These are phyloP conservation scores for Caranx ignobilis DNA, from an alignment of 2,113 vertebrate genomes.

Conservation along the genomic window DNA sequence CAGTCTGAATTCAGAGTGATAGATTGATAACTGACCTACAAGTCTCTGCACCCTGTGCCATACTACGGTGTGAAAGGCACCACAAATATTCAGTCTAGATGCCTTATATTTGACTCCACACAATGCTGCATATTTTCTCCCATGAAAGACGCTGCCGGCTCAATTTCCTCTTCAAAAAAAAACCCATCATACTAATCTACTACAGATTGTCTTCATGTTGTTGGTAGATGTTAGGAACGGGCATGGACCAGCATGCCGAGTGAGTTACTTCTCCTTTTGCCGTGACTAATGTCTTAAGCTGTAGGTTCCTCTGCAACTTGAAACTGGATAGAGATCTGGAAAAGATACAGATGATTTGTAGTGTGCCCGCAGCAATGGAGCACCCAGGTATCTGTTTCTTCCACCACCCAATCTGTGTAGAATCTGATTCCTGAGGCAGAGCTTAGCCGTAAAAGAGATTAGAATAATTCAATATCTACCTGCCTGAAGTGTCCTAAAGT, in stretches of 20 bases:
- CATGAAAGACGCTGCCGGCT: conserved; percentile 35
- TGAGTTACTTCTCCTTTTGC: conserved; percentile 52
- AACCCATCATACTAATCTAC: conserved; percentile 19
- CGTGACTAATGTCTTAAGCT: conserved; percentile 73
- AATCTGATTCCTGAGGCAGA: conserved; percentile 67
- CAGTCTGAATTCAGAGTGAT: background rate
- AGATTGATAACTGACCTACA: conserved; percentile 16
- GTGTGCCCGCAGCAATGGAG: conserved; percentile 59
- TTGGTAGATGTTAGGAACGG: conserved; percentile 29
- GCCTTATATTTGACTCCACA: conserved; percentile 11
- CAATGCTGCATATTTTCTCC: conserved; percentile 3
- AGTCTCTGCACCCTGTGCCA: background rate
- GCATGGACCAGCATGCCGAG: conserved; percentile 29
- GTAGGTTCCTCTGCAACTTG: conserved; percentile 56
- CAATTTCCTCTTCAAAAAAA: conserved; percentile 31
- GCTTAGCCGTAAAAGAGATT: conserved; percentile 66
- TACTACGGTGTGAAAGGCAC: background rate
- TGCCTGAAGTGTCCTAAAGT: conserved; percentile 55
- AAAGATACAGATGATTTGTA: conserved; percentile 73
- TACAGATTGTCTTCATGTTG: conserved; percentile 32
- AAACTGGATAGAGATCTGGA: conserved; percentile 65
- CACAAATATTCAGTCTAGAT: background rate
- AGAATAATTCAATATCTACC: conserved; percentile 69
- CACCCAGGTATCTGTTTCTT: conserved; percentile 65
- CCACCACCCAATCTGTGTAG: conserved; percentile 56